Base-by-base conservation (phyloP, 2,113 vertebrate species). In the Erpornis zantholeuca region DNA sequence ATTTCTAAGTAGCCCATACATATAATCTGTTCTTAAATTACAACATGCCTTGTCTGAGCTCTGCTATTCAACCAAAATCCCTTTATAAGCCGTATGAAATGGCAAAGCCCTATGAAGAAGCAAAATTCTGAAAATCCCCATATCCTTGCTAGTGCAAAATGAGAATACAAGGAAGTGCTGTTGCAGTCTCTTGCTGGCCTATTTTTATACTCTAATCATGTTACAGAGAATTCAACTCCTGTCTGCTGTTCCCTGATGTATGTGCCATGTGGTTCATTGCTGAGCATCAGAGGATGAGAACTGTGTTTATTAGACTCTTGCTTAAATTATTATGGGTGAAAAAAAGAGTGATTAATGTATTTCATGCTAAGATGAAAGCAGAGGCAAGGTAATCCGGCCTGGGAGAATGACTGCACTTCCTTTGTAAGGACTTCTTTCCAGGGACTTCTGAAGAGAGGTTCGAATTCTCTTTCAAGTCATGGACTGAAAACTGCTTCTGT, bases 401-500 rank as follows among this genome's bases (percentile, higher is more conserved):
- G 92, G 71, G 79, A 93, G 86, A 81, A 77, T 0, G 0, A 61
- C 53, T 88, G 75, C 1, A 4, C 68, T 92, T 90, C 85, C 86
- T 93, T 77, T 85, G 40, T 65, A 24, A 53, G 52, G 50, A 49
- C 12, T 57, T 53, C 73, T 47, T 92, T 92, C 40, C 40, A 65
- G 63, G n/a, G 61, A 87, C 50, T 45, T 87, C 49, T 59, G 87
- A 92, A 84, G 45, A 38, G 35, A 90, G 33, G 35, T 53, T 84
- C 44, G 65, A 10, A 65, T 89, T 47, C n/a, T 85, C 89, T 92
- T 92, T 96, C 78, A 90, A 91, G 82, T 82, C 27, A n/a, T 18
- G 69, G 70, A 47, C 87, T 89, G 85, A 89, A 86, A 92, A 61
- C 45, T 63, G 27, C 60, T 86, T 59, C 28, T 88, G 82, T 91